phyloP scores from a whole-genome alignment of 2,888 invertebrate genomes.

The Frankliniella intonsa region DNA sequence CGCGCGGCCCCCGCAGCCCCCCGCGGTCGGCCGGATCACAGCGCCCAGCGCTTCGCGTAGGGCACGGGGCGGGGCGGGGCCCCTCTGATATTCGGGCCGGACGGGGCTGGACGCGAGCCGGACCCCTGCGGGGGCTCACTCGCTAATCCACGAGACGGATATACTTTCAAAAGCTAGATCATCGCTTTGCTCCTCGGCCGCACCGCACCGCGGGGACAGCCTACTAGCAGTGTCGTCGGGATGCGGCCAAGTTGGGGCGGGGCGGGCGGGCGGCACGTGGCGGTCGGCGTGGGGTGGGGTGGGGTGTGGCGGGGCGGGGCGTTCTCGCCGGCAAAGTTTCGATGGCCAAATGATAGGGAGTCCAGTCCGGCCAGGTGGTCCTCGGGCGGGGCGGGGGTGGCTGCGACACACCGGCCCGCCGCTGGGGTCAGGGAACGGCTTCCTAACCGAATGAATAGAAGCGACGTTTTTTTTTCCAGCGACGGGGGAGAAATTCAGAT shows the following conservation, averaged over 20 bases:
- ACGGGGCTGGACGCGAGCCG: background rate
- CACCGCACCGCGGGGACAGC: background rate
- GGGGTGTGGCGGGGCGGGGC: background rate
- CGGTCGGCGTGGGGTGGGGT: background rate
- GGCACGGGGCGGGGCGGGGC: background rate
- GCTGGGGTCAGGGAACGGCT: too few relatives aligned
- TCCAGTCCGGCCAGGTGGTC: too few relatives aligned
- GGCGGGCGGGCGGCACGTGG: background rate
- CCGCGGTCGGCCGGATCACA: background rate
- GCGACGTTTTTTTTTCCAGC: too few relatives aligned
- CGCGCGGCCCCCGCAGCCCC: background rate
- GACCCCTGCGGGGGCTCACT: background rate
- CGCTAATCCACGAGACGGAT: constrained; percentile 1
- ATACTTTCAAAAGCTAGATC: background rate
- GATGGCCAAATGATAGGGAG: constrained; percentile 1
- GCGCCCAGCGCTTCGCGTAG: too few relatives aligned
- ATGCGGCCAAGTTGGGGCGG: background rate
- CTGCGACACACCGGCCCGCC: too few relatives aligned
- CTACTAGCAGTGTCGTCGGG: background rate
- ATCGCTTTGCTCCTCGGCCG: background rate
- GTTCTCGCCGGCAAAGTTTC: background rate
- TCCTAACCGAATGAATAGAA: too few relatives aligned
- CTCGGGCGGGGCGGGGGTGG: too few relatives aligned
- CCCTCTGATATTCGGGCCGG: background rate
- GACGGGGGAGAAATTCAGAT: too few relatives aligned